Percentiles rank a stretch among this genome's conserved stretches.
These are phyloP conservation scores for Avahi laniger DNA, from an alignment of 2,797 vertebrate species.

Conservation along the genomic window DNA sequence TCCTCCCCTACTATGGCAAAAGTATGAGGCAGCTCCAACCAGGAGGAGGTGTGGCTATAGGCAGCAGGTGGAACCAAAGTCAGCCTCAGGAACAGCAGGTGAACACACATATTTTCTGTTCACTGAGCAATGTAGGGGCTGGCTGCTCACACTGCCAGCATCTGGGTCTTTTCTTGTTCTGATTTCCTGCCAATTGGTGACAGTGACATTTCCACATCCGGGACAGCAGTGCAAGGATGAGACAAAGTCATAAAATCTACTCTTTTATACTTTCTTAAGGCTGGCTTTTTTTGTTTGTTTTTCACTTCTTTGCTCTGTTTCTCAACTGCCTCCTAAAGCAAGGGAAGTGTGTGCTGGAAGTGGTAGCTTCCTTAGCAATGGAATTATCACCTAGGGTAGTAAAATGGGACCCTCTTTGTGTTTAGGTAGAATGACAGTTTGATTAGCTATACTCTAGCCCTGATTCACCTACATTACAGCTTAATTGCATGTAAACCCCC, in stretches of 20 bases:
- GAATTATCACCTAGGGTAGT: not conserved
- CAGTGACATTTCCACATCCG: conserved; percentile 43
- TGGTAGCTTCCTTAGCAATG: not conserved
- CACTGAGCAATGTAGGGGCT: not conserved
- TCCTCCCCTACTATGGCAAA: not conserved
- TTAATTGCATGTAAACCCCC: not conserved
- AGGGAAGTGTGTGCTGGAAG: not conserved
- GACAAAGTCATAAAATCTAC: not conserved
- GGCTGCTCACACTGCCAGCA: not conserved
- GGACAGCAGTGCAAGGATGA: not conserved
- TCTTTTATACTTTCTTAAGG: not conserved
- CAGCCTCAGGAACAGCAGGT: not conserved
- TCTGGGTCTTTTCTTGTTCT: not conserved
- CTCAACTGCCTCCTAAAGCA: not conserved
- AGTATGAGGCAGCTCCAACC: not conserved
- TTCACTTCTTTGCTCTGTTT: not conserved
- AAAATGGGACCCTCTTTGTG: not conserved
- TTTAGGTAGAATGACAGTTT: not conserved
- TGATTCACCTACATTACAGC: not conserved
- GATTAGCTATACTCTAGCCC: not conserved
- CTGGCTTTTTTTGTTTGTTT: not conserved
- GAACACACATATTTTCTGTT: not conserved
- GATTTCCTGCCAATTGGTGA: not conserved
- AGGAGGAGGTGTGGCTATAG: not conserved
- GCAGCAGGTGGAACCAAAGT: not conserved